Percentiles rank a stretch among this genome's conserved stretches.
Conservation (phyloP, 2,113 vertebrate genomes). For the Serilophus lunatus region DNA sequence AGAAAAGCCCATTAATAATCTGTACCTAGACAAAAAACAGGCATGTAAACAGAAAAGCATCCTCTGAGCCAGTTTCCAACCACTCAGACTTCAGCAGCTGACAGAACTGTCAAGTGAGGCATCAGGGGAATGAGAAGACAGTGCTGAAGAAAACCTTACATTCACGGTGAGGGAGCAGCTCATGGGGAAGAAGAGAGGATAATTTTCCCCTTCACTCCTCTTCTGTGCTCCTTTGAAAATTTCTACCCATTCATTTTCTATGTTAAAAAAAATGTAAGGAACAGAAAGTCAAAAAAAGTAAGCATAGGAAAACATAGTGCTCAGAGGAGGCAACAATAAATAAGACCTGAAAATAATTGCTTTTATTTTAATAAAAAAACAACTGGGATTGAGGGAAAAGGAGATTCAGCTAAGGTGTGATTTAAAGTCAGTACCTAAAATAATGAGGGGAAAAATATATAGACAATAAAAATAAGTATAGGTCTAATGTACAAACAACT, state of each 20-base stretch:
- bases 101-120: not conserved
- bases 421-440: not conserved
- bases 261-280: not conserved
- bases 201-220: not conserved
- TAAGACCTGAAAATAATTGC: not conserved
- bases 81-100: not conserved
- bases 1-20: not conserved
- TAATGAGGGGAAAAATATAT: rapidly evolving
- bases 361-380: not conserved
- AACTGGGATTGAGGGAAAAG: not conserved
- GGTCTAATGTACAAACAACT: not conserved
- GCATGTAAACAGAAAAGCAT: not conserved
- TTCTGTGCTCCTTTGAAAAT: not conserved
- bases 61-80: not conserved
- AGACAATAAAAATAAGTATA: not conserved
- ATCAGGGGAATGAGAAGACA: not conserved
- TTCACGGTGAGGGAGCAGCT: not conserved
- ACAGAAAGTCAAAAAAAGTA: rapidly evolving
- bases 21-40: not conserved
- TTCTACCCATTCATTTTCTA: not conserved
- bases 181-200: not conserved
- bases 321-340: not conserved
- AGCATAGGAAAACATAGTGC: not conserved
- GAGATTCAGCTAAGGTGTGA: not conserved
- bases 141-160: not conserved